Evolutionary conservation across 2,797 vertebrate genomes (phyloP).

Genomic region (Paratrypauchen microcephalus): DNA sequence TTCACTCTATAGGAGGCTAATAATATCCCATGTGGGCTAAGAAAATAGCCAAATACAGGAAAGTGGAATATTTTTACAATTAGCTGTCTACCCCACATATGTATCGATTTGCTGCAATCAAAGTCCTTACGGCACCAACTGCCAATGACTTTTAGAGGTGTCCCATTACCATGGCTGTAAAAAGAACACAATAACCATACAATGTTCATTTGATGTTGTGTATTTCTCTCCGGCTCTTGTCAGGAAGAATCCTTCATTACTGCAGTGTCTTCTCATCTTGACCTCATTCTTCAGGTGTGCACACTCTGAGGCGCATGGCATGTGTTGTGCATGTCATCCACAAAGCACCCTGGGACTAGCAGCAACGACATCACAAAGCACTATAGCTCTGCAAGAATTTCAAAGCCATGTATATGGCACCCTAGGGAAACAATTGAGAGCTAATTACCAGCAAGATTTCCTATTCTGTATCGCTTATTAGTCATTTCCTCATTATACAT

Average conservation of each 20-base stretch:
- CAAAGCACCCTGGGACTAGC: conserved; percentile 19
- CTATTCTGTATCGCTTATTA: conserved; percentile 57
- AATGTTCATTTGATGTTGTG: conserved; percentile 4
- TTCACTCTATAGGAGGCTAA: not conserved
- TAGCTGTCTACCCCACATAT: not conserved
- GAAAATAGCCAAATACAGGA: not conserved
- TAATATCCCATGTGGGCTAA: not conserved
- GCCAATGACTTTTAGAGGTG: not conserved
- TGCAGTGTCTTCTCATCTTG: not conserved
- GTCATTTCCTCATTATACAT: conserved; percentile 64
- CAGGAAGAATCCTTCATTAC: conserved; percentile 25
- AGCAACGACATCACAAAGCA: conserved; percentile 39
- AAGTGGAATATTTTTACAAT: not conserved
- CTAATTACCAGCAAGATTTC: conserved; percentile 65
- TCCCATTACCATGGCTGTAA: not conserved
- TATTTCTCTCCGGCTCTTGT: conserved; percentile 5
- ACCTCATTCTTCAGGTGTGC: conserved; percentile 26
- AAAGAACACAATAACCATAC: conserved; percentile 7
- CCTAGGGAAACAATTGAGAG: conserved; percentile 43
- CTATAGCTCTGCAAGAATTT: conserved; percentile 55
- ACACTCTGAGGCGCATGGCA: not conserved
- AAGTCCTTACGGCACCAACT: not conserved
- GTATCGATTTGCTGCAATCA: conserved; percentile 1
- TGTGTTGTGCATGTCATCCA: conserved; percentile 20
- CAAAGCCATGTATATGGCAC: conserved; percentile 56